Conservation (phyloP, 2,888 invertebrate genomes). For the Polietes domitor region DNA sequence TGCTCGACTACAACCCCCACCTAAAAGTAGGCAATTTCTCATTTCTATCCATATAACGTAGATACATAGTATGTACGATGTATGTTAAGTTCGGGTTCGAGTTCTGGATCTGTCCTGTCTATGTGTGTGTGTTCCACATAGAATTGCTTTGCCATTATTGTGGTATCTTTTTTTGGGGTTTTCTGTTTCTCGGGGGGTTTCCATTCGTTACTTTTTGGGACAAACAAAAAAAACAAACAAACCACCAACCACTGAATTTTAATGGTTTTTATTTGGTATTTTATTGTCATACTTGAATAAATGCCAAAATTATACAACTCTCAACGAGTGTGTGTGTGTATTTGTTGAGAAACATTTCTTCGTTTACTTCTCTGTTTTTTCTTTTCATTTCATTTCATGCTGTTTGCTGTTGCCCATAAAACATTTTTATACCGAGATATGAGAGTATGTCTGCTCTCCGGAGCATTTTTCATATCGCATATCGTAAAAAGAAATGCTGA, state of each 20-base stretch:
- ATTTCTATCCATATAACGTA: background rate
- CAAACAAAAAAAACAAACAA: background rate
- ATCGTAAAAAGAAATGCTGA: background rate
- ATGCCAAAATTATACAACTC: conserved; percentile 61
- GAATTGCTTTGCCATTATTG: background rate
- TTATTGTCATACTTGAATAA: conserved; percentile 67
- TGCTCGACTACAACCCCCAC: background rate
- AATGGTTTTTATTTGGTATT: conserved; percentile 63
- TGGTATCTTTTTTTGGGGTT: background rate
- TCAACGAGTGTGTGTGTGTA: background rate
- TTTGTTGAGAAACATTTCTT: background rate
- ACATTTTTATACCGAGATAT: background rate
- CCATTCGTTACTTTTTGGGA: background rate
- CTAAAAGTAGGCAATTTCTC: conserved; percentile 35
- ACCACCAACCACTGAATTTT: conserved; percentile 36
- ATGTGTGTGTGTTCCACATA: background rate
- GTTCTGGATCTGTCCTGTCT: no score
- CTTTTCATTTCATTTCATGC: background rate
- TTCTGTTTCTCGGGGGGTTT: background rate
- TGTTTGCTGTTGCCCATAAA: background rate
- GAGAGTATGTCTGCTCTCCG: background rate
- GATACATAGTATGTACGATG: no score
- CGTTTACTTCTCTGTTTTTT: background rate
- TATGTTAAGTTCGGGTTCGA: no score
- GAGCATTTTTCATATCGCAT: background rate